These are phyloP conservation scores for Drosophila longiperda DNA, from an alignment of 2,888 invertebrate species.

Conservation along the genomic window DNA sequence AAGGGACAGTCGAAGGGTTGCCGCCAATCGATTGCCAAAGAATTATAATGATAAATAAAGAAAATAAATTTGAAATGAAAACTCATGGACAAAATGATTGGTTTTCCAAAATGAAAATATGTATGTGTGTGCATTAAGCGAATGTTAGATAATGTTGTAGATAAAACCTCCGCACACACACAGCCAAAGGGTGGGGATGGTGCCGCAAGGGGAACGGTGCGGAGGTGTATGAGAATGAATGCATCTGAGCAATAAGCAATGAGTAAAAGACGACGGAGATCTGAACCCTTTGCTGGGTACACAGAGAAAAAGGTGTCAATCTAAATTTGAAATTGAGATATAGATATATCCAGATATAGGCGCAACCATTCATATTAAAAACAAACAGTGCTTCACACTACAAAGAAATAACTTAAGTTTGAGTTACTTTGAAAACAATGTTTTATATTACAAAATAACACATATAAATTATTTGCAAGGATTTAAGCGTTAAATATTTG, in stretches of 20 bases:
- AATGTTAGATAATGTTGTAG: constrained; percentile 30
- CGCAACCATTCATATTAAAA: not conserved
- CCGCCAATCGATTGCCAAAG: constrained; percentile 37
- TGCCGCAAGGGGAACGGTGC: not conserved
- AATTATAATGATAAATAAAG: not conserved
- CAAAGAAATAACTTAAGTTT: not conserved
- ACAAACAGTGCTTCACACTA: not conserved
- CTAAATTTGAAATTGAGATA: not conserved
- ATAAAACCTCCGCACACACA: constrained; percentile 6
- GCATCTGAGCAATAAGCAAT: constrained; percentile 4
- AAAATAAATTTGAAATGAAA: constrained; percentile 26
- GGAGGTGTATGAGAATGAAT: constrained; percentile 18
- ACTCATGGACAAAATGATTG: constrained; percentile 70
- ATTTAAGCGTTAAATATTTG: not conserved
- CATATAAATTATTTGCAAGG: not conserved
- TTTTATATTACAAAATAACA: no score
- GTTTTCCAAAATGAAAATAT: constrained; percentile 40
- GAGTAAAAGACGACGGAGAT: not conserved
- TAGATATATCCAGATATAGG: no score
- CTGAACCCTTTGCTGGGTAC: not conserved
- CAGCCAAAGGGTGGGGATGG: not conserved
- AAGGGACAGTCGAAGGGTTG: not conserved
- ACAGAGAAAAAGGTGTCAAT: not conserved
- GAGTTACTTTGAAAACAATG: not conserved
- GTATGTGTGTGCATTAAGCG: constrained; percentile 1